phyloP scores from a whole-genome alignment of 35 echinoderm and acorn worm species.

The Lytechinus variegatus region DNA sequence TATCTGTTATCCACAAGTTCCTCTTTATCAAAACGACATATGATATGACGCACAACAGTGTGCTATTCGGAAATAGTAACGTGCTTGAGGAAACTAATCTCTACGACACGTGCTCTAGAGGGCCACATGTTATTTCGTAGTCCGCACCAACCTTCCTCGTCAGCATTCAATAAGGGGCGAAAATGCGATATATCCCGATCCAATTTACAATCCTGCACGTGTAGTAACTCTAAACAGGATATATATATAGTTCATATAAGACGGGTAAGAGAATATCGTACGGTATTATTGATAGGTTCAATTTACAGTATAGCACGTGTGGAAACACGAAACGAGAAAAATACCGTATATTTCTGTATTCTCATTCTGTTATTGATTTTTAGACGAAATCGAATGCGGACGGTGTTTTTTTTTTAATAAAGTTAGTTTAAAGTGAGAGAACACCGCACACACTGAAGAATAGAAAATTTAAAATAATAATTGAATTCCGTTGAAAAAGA shows the following conservation, averaged over 20 bases:
- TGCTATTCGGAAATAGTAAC: constrained; percentile 36
- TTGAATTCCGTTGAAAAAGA: no score
- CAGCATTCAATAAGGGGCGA: neutral
- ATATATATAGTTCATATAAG: neutral
- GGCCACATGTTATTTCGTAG: constrained; percentile 18
- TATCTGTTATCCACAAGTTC: neutral
- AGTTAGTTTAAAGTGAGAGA: neutral
- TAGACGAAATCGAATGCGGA: neutral
- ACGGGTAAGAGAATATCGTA: neutral
- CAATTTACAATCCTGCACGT: neutral
- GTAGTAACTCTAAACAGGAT: neutral
- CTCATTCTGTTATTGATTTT: neutral
- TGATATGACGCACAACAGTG: constrained; percentile 30
- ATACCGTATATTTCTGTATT: neutral
- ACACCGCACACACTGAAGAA: no score
- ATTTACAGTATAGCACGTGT: neutral
- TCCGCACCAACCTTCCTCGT: neutral
- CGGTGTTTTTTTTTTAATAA: no score
- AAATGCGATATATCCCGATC: constrained; percentile 11
- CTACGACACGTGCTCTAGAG: neutral
- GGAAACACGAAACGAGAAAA: neutral
- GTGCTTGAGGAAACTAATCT: neutral
- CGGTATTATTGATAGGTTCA: neutral
- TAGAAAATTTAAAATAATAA: no score
- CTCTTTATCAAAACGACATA: neutral